Conservation (phyloP, 2,888 invertebrate species). For the Paralinhomoeus sp. region DNA sequence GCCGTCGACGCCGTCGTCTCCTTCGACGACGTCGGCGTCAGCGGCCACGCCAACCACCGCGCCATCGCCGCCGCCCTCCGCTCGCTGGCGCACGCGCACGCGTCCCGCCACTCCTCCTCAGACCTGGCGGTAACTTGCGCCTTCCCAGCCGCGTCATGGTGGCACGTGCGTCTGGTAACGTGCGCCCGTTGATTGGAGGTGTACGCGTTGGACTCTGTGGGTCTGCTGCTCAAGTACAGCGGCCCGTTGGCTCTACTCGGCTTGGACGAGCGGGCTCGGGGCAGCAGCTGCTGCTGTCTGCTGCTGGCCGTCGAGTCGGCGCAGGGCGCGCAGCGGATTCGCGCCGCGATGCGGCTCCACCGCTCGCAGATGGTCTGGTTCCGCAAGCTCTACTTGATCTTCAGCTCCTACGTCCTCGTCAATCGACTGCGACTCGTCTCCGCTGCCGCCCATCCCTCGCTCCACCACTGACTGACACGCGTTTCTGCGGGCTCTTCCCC, state of each 20-base stretch:
- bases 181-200: neutral
- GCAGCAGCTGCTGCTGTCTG: conserved; percentile 13
- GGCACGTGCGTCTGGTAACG: neutral
- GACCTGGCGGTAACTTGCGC: too few relatives aligned
- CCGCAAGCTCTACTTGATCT: conserved; percentile 55
- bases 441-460: too few relatives aligned
- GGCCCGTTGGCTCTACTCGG: conserved; percentile 26
- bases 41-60: conserved; percentile 65
- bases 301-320: conserved; percentile 18
- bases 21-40: conserved; percentile 78
- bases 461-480: too few relatives aligned
- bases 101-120: too few relatives aligned
- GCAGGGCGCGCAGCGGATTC: conserved; percentile 4
- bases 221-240: conserved; percentile 26
- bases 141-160: too few relatives aligned
- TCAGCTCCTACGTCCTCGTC: conserved; percentile 69
- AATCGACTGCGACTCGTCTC: conserved; percentile 44
- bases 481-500: too few relatives aligned
- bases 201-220: conserved; percentile 20
- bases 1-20: conserved; percentile 41
- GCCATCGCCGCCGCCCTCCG: conserved; percentile 14
- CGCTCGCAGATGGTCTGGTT: conserved; percentile 82
- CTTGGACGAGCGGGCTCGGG: too few relatives aligned
- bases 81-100: conserved; percentile 10
- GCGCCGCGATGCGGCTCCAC: conserved; percentile 44